Evolutionary conservation across 2,113 vertebrate species (phyloP), one percentile per base, ranked within the genome.

Genomic region (Macrotus californicus): DNA sequence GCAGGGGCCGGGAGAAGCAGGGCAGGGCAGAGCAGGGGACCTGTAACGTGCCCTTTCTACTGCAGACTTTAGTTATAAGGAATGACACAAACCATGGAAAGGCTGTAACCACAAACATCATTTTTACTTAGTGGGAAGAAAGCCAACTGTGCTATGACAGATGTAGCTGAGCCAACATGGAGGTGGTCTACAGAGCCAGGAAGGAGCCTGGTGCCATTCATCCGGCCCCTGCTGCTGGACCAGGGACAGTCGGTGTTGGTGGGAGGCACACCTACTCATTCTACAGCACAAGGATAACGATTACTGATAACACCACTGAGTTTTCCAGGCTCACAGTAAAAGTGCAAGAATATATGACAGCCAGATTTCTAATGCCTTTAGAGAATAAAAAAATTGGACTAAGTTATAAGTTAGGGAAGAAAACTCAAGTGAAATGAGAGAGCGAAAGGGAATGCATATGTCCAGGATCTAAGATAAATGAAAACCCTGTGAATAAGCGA

Each of bases 351-450:
- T 91, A 72, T 48, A 39, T 79, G 86, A 73, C 3, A 54, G 39
- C 59, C 48, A 66, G 26, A 43, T 8, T 26, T 61, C 41, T 73
- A 61, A 89, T 13, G 18, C 43, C 54, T 67, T 73, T 36, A 59
- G 26, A 80, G 18, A 75, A 72, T 59, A 90, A 69, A 39, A 85
- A 87, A 61, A 39, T 11, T 88, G 5, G n/a, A 22, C 26, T 80
- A 52, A 83, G 43, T 66, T 66, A 48, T 34, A 92, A 85, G 26
- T 90, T 89, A 79, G n/a, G 80, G 36, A 88, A 94, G 91, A 52
- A 26, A 89, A 48, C 43, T n/a, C 36, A 72, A 90, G 67, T 54
- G 29, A 19, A 59, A 79, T 52, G 52, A 9, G 69, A 83, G 52
- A 48, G 89, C 15, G 61, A 54, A 85, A 75, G 31, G 15, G 14